Evolutionary conservation across 2,888 invertebrate genomes (phyloP).

Genomic region (Eretmocerus hayati): DNA sequence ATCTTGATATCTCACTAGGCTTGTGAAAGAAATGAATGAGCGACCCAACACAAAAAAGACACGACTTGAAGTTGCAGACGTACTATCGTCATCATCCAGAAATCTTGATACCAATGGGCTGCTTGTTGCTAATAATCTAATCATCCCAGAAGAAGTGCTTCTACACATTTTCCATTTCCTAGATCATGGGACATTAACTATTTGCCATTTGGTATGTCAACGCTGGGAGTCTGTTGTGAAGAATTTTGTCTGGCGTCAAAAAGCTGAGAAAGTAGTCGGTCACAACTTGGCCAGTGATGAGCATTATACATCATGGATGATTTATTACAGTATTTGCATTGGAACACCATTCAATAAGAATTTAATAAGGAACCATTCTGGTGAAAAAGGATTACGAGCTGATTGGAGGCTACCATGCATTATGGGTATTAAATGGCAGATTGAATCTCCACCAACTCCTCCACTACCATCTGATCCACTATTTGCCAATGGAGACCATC

Average conservation of each 20-base stretch:
- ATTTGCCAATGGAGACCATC: slow-evolving; percentile 42
- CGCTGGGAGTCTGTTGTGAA: slow-evolving; percentile 49
- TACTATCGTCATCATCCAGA: too few relatives aligned
- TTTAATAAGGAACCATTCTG: slow-evolving; percentile 50
- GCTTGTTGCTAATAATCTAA: too few relatives aligned
- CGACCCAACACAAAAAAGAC: too few relatives aligned
- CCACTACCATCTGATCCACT: slow-evolving; percentile 44
- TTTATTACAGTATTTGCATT: slow-evolving; percentile 45
- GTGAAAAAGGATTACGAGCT: slow-evolving; percentile 24
- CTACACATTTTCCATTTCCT: too few relatives aligned
- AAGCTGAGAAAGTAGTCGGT: slow-evolving; percentile 33
- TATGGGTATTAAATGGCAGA: slow-evolving; percentile 47
- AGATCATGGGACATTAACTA: too few relatives aligned
- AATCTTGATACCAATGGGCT: too few relatives aligned
- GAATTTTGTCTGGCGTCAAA: slow-evolving; percentile 44
- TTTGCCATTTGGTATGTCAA: slow-evolving; percentile 50
- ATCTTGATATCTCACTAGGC: too few relatives aligned
- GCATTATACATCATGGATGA: slow-evolving; percentile 43
- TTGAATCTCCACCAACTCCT: slow-evolving; percentile 49
- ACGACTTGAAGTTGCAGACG: too few relatives aligned
- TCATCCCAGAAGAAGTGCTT: too few relatives aligned
- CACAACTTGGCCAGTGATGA: slow-evolving; percentile 31
- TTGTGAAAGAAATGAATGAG: too few relatives aligned
- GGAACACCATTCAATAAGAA: slow-evolving; percentile 47
- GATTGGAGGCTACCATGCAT: slow-evolving; percentile 45